phyloP scores from a whole-genome alignment of 2,113 vertebrate species.

The Pavo muticus region DNA sequence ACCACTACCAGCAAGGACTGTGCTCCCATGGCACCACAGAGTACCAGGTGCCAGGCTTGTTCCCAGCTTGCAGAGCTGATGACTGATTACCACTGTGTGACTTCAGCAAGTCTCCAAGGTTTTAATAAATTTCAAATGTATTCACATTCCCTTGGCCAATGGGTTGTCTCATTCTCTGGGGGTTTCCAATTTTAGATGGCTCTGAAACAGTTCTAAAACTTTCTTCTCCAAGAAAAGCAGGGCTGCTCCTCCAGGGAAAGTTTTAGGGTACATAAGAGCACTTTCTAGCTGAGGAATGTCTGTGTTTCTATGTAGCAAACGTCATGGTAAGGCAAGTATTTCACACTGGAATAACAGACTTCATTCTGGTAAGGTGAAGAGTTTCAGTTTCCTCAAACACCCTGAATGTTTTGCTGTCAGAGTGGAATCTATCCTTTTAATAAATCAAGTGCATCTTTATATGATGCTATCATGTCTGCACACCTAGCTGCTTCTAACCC shows the following conservation, averaged over 20 bases:
- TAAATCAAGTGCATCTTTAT: not conserved
- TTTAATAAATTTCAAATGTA: conserved; percentile 7
- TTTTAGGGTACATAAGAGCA: not conserved
- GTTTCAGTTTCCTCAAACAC: not conserved
- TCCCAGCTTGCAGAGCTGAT: not conserved
- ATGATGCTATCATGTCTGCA: not conserved
- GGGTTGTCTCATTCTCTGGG: not conserved
- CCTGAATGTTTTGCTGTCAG: not conserved
- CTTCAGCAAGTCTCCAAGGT: not conserved
- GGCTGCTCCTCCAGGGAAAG: not conserved
- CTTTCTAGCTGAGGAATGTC: not conserved
- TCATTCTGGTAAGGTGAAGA: not conserved
- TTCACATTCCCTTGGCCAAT: not conserved
- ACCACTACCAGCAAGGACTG: not conserved
- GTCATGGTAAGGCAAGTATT: not conserved
- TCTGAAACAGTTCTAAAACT: not conserved
- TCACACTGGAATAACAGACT: not conserved
- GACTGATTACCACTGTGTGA: not conserved
- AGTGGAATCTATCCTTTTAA: not conserved
- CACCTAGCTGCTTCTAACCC: not conserved
- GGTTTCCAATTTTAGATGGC: conserved; percentile 19
- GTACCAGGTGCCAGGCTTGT: not conserved
- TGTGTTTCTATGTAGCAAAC: not conserved
- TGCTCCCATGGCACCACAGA: not conserved
- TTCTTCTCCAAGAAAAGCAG: conserved; percentile 29